Percentiles rank a stretch among this genome's conserved stretches.
These are phyloP conservation scores for Sylvietta virens DNA, from an alignment of 2,113 vertebrate genomes.

Conservation along the genomic window DNA sequence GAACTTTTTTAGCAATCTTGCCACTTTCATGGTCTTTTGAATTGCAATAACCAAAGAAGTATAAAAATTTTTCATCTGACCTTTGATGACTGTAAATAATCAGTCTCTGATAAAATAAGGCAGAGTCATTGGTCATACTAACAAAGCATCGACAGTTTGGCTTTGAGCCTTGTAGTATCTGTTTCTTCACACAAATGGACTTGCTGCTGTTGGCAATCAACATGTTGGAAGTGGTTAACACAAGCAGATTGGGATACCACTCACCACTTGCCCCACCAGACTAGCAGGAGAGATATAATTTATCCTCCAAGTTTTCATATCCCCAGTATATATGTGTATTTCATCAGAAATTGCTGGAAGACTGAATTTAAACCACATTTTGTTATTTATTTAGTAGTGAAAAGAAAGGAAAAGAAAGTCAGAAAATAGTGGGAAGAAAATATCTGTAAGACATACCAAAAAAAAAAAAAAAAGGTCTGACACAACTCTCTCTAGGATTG, in stretches of 20 bases:
- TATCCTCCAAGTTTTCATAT: background rate
- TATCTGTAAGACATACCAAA: background rate
- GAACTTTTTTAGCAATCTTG: background rate
- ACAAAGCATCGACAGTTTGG: background rate
- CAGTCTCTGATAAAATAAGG: background rate
- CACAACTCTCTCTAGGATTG: background rate
- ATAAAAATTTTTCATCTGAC: background rate
- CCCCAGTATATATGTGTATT: background rate
- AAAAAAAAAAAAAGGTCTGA: background rate
- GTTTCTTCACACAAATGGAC: background rate
- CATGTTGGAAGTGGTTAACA: background rate
- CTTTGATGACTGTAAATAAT: background rate
- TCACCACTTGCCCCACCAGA: background rate
- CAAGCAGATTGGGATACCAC: background rate
- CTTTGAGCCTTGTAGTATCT: background rate
- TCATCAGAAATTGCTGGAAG: background rate
- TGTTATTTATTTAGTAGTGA: background rate
- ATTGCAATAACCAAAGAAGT: background rate
- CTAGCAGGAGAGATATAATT: background rate
- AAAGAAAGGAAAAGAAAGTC: background rate
- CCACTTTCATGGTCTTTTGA: background rate
- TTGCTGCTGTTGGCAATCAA: background rate
- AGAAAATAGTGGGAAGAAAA: background rate
- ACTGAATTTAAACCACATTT: background rate
- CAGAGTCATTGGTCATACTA: background rate